Evolutionary conservation across 2,797 vertebrate species (phyloP), one percentile per base, ranked within the genome.

Genomic region (Halcyon chelicuti): DNA sequence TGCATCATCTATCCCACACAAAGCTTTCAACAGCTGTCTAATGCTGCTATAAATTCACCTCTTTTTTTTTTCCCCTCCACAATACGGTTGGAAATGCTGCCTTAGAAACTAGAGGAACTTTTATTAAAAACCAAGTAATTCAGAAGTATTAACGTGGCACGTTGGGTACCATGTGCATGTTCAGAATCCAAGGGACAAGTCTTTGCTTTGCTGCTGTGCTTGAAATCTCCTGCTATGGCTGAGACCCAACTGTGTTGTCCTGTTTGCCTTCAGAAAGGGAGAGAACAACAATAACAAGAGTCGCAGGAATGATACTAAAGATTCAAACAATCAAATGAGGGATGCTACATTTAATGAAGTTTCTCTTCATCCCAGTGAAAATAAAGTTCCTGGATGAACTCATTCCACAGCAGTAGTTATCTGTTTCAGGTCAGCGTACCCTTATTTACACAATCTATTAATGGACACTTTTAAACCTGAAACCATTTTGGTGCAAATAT

Each of bases 371-470:
- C 91, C 98, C 97, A 98, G 96, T 95, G 97, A 98, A 97, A 98
- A 95, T 94, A 96, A 96, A 96, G 95, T 92, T 96, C 96, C 90
- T 96, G 73, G 47, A 95, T 42, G 52, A 94, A 85, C 67, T 92
- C 44, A 66, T 47, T 76, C 63, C 33, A 76, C 44, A 68, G 47
- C 68, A 86, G 52, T 90, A 86, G 93, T 96, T 94, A 94, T 54
- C 94, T 87, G 79, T 96, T 97, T 97, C 95, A 96, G 97, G 96
- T 97, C 98, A 98, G 98, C 96, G 97, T 95, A 97, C 97, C 97
- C 98, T 98, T 98, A 98, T 62, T 90, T 95, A 96, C 86, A 86
- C 6, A 65, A 63, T 71, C 85, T 93, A 66, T 86, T 94, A 92
- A 93, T 61, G 58, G 84, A 85, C 57, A 65, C 37, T 55, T 94